Evolutionary conservation across 2,888 invertebrate genomes (phyloP), one percentile per base, ranked within the genome.

Genomic region (Archips xylosteana): DNA sequence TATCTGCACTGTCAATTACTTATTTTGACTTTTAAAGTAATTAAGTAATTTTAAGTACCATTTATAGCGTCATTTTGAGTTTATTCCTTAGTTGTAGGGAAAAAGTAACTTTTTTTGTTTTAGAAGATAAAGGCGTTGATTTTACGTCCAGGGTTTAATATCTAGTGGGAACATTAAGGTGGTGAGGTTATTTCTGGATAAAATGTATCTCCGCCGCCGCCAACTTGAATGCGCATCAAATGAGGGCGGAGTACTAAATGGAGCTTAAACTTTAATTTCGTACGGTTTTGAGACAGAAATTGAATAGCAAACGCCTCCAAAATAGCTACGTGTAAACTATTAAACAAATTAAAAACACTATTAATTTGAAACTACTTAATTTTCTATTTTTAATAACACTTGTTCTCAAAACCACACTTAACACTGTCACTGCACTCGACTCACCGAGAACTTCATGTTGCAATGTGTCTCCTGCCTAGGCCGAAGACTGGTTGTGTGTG

Each of bases 361-460:
- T 13, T 42, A 62, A 39, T 62, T 32, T 32, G 23, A 23, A 23
- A 54, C 54, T 54, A n/a, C n/a, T n/a, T n/a, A 15, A 10, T 12
- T 57, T 57, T 57, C 32, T 32, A 32, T 5, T 12, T 4, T 32
- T 15, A 5, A n/a, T 23, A 54, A 49, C 54, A 54, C 54, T 54
- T 57, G 57, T 2, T 75, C 76, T 76, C 76, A 76, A 47, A 65
- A 63, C 61, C 49, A 63, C 79, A 79, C 80, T 76, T 74, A 75
- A 76, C 83, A 82, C 82, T 82, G 73, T 79, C 81, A 82, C 81
- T 76, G 59, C 75, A 77, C 75, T 76, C 76, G 78, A 93, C 94
- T 94, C 89, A 94, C 94, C 94, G 90, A 89, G 83, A 88, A 86
- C 93, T 94, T 94, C 94, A 94, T 94, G 92, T 91, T 92, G 94